These are phyloP conservation scores for Rhinophrynus dorsalis DNA, from an alignment of 2,797 vertebrate genomes.

Conservation along the genomic window DNA sequence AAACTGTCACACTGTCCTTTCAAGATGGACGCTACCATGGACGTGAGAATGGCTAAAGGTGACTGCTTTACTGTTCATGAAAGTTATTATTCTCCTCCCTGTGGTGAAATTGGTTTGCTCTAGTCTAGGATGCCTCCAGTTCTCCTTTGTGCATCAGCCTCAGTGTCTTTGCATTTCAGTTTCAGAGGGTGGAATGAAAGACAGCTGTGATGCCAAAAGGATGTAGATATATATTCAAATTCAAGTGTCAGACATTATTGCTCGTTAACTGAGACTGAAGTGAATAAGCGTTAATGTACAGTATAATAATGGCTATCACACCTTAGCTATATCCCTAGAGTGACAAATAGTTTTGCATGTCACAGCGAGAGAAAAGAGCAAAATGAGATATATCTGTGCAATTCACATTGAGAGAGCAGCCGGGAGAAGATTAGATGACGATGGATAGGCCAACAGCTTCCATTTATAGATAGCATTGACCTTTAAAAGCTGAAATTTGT, in stretches of 20 bases:
- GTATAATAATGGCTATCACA: slow-evolving; percentile 16
- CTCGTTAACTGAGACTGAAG: slow-evolving; percentile 9
- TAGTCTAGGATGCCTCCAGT: no score
- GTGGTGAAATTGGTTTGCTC: no score
- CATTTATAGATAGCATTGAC: slow-evolving; percentile 7
- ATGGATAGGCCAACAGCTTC: slow-evolving; percentile 1
- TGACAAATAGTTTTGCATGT: background rate
- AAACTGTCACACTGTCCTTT: no score
- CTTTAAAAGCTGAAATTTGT: slow-evolving; percentile 33
- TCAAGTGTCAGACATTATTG: slow-evolving; percentile 2
- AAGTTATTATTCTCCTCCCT: no score
- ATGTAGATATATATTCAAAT: background rate
- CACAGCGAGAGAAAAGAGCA: slow-evolving; percentile 11
- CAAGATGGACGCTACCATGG: no score
- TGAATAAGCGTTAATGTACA: slow-evolving; percentile 17
- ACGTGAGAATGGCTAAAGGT: no score
- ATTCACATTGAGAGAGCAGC: background rate
- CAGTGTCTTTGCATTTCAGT: background rate
- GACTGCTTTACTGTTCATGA: no score
- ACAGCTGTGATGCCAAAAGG: background rate
- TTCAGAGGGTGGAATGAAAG: background rate
- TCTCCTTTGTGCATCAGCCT: no score
- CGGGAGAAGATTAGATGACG: slow-evolving; percentile 9
- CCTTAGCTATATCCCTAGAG: slow-evolving; percentile 5
- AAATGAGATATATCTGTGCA: slow-evolving; percentile 34